A percentile compares a stretch with the other conserved stretches of the same genome.
These are phyloP conservation scores for Melanaphis sacchari DNA, from an alignment of 1,140 invertebrate genomes.

Conservation along the genomic window DNA sequence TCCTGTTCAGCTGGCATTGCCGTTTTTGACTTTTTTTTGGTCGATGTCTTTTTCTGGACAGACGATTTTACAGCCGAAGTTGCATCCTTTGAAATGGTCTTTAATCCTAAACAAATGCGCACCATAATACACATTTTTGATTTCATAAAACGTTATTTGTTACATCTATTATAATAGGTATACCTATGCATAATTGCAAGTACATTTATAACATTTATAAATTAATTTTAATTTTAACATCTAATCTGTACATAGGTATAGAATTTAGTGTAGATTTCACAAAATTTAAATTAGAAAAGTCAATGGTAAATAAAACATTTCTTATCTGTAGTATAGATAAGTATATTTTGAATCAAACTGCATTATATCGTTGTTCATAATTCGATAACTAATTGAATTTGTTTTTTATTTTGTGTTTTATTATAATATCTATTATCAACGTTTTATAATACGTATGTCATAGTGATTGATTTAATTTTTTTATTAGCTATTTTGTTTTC, in stretches of 20 bases:
- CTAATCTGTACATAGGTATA: neutral
- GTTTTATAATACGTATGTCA: neutral
- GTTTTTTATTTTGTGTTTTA: neutral
- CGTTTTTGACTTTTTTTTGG: neutral
- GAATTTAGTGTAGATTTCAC: neutral
- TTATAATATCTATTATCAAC: neutral
- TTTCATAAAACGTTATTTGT: neutral
- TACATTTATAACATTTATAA: too few species aligned
- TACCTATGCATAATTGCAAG: too few species aligned
- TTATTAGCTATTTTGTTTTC: neutral
- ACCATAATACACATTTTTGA: neutral
- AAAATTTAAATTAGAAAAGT: neutral
- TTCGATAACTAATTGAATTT: too few species aligned
- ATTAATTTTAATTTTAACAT: neutral
- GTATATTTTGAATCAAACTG: neutral
- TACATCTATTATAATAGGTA: too few species aligned
- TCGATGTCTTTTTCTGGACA: constrained; percentile 23
- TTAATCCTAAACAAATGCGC: neutral
- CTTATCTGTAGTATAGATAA: neutral
- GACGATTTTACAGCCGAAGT: constrained; percentile 41
- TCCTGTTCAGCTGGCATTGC: neutral
- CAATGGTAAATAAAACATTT: neutral
- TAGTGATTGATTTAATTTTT: neutral
- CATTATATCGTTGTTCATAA: too few species aligned
- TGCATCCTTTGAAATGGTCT: constrained; percentile 27